A percentile compares a stretch with the other conserved stretches of the same genome.
Evolutionary conservation across 2,113 vertebrate genomes (phyloP).

Genomic region (Noctilio leporinus): DNA sequence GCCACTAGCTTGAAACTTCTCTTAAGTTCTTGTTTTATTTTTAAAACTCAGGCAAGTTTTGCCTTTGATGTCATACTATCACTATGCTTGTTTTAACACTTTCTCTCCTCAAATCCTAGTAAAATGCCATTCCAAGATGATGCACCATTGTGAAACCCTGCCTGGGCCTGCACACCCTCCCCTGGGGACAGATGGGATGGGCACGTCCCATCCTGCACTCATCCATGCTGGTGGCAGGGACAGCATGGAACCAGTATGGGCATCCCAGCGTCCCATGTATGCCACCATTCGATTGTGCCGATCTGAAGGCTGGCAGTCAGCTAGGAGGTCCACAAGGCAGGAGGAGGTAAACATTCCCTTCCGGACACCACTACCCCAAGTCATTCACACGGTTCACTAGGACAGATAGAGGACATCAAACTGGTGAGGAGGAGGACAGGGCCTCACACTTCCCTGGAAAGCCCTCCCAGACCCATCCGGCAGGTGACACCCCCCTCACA

Average conservation of each 20-base stretch:
- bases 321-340: neutral
- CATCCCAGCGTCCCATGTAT: neutral
- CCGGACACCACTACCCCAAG: neutral
- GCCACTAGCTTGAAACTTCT: neutral
- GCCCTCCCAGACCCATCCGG: neutral
- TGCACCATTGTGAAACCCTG: neutral
- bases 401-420: neutral
- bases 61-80: neutral
- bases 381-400: neutral
- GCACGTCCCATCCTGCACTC: neutral
- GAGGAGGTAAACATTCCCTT: neutral
- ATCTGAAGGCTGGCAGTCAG: neutral
- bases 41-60: neutral
- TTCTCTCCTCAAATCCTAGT: neutral
- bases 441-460: neutral
- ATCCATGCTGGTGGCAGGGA: neutral
- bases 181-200: neutral
- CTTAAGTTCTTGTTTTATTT: conserved; percentile 3
- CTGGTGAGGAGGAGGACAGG: neutral
- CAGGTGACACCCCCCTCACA: neutral
- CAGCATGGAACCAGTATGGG: accelerated
- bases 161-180: neutral
- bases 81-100: neutral
- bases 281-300: neutral
- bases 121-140: neutral